Conservation (phyloP, 2,888 invertebrate species). For the Drosophila dives region DNA sequence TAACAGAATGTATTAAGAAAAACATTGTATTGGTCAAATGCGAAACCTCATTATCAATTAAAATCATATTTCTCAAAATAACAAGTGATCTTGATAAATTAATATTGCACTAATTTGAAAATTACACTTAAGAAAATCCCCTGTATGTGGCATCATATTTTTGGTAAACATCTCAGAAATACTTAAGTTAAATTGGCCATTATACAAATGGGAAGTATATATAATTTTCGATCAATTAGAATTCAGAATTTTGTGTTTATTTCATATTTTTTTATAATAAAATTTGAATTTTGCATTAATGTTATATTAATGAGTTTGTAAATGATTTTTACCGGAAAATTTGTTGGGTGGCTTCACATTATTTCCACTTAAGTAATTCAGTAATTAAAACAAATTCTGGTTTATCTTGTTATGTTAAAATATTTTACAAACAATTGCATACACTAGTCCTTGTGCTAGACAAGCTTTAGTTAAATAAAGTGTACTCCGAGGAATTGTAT, state of each 20-base stretch:
- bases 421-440: not conserved
- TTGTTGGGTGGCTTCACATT: not conserved
- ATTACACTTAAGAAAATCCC: not conserved
- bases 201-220: not conserved
- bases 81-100: not conserved
- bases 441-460: not conserved
- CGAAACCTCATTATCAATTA: not conserved
- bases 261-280: not conserved
- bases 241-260: not conserved
- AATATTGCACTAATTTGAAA: not conserved
- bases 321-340: not conserved
- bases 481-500: not conserved
- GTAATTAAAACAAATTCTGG: not conserved
- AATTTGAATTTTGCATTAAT: not conserved
- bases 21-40: not conserved
- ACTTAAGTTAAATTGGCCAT: not conserved
- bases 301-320: not conserved
- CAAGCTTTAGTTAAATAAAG: conserved; percentile 2
- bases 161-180: not conserved
- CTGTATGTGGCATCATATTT: not conserved
- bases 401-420: not conserved
- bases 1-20: not conserved
- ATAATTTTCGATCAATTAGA: not conserved
- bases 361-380: not conserved
- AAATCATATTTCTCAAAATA: not conserved